These are phyloP conservation scores for Polyodon spathula DNA, from an alignment of 2,113 vertebrate genomes.

Conservation along the genomic window DNA sequence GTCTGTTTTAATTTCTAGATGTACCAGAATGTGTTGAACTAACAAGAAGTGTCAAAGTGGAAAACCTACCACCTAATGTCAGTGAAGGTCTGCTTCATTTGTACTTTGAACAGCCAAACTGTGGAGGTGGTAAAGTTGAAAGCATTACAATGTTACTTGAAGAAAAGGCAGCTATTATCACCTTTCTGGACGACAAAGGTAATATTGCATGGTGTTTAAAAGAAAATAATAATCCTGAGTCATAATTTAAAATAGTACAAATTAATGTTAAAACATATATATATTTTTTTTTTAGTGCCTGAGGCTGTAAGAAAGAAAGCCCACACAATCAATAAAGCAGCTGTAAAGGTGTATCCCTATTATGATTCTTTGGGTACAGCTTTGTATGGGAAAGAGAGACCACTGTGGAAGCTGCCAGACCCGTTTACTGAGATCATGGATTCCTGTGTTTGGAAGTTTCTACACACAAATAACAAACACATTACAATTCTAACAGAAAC, in stretches of 20 bases:
- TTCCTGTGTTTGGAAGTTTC: constrained; percentile 48
- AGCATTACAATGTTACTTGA: constrained; percentile 34
- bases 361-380: constrained; percentile 59
- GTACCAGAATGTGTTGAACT: no score
- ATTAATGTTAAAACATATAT: no score
- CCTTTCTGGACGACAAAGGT: constrained; percentile 63
- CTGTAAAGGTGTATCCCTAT: constrained; percentile 66
- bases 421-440: constrained; percentile 47
- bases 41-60: constrained; percentile 53
- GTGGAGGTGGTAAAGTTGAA: constrained; percentile 46
- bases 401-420: constrained; percentile 57
- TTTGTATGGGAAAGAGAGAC: constrained; percentile 71
- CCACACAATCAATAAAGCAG: constrained; percentile 46
- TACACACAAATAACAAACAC: constrained; percentile 37
- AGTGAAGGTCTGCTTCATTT: constrained; percentile 39
- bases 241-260: no score
- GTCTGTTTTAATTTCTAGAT: no score
- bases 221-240: no score
- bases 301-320: constrained; percentile 26
- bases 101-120: constrained; percentile 80
- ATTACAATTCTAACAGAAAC: constrained; percentile 38
- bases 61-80: constrained; percentile 49
- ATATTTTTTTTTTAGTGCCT: constrained; percentile 30
- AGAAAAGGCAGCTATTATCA: constrained; percentile 63
- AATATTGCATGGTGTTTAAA: constrained; percentile 25